Evolutionary conservation across 2,888 invertebrate genomes (phyloP), one percentile per base, ranked within the genome.

Genomic region (Hemithea aestivaria): DNA sequence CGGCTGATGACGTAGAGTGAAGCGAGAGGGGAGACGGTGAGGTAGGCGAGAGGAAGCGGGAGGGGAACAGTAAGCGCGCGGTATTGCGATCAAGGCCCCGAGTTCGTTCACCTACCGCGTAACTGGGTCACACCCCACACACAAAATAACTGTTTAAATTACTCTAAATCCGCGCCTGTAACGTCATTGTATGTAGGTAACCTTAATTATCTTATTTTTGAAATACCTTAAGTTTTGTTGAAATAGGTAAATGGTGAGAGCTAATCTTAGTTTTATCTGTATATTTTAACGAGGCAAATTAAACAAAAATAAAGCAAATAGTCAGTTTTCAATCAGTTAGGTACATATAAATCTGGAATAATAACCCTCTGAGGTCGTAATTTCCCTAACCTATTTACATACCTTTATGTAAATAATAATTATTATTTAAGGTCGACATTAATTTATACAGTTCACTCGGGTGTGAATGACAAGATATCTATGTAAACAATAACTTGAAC

Each of bases 21-120:
- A 52, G 58, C 49, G 48, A 39, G 62, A 45, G 53, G 48, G 40
- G 62, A 45, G 53, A 59, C 31, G 48, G 43, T 52, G 44, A 37
- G 10, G 46, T 27, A 45, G 37, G 58, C 34, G 56, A 36, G 39
- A 58, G 33, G 56, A 36, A 46, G 54, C 26, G 58, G 38, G 57
- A 54, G 53, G 53, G 40, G 56, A 45, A 60, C 50, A 53, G 53
- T 51, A 51, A 56, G 54, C 60, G 66, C 64, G 59, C 70, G 62
- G 74, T 79, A 87, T 85, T 85, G 87, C 87, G 87, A 87, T 84
- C 87, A 87, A 85, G 87, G 87, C 85, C 85, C 60, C 70, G 66
- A 72, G 87, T 81, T 85, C 85, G 84, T 87, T 84, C 82, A 84
- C 85, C 85, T 76, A 30, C 64, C 57, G 51, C 48, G 63, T 78